Conservation (phyloP, 2,888 invertebrate species). For the Neoaliturus tenellus region DNA sequence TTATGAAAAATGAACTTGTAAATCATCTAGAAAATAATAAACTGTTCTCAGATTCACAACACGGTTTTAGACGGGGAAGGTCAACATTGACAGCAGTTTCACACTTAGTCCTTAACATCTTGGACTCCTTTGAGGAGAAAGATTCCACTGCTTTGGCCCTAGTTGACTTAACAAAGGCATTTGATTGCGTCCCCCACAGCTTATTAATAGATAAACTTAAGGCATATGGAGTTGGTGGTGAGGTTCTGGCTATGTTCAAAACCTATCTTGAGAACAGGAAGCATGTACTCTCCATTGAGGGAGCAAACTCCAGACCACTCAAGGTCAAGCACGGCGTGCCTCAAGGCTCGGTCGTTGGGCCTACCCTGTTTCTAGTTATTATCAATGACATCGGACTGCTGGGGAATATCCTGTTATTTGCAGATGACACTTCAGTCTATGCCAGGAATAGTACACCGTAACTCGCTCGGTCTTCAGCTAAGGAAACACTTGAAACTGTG, state of each 20-base stretch:
- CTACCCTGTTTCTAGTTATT: too few relatives aligned
- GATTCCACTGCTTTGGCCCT: not conserved
- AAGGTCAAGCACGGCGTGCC: too few relatives aligned
- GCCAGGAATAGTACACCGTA: too few relatives aligned
- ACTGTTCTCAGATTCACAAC: not conserved
- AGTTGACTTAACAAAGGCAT: slow-evolving; percentile 38
- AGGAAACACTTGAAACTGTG: too few relatives aligned
- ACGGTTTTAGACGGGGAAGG: slow-evolving; percentile 7
- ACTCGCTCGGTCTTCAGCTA: too few relatives aligned
- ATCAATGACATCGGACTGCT: too few relatives aligned
- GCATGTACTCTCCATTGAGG: not conserved
- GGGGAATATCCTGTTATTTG: too few relatives aligned
- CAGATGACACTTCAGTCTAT: too few relatives aligned
- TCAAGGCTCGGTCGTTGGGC: too few relatives aligned
- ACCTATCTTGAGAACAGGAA: slow-evolving; percentile 29
- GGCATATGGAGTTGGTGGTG: not conserved
- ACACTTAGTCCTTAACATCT: not conserved
- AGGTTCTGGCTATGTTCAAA: not conserved
- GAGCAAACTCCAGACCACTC: too few relatives aligned
- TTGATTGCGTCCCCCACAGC: slow-evolving; percentile 36
- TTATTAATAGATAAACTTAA: slow-evolving; percentile 20
- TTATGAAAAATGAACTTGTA: not conserved
- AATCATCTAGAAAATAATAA: not conserved
- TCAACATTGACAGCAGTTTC: not conserved
- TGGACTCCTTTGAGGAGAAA: not conserved